Evolutionary conservation across 2,797 vertebrate species (phyloP).

Genomic region (Enteromius treurensis): DNA sequence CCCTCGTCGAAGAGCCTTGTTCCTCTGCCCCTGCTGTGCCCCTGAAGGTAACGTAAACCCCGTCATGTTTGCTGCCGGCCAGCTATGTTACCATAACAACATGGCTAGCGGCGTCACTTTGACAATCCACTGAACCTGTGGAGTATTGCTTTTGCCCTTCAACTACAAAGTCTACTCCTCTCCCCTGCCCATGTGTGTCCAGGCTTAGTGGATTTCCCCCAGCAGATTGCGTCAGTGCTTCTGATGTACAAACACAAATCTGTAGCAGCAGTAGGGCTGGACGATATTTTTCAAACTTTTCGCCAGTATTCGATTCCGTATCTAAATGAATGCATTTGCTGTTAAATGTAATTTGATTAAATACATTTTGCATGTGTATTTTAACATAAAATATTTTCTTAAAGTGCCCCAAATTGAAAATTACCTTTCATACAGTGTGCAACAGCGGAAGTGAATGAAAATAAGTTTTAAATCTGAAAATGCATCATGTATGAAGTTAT

Average conservation of each 20-base stretch:
- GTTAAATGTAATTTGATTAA: not conserved
- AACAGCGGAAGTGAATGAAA: too few species aligned
- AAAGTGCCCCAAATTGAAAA: too few species aligned
- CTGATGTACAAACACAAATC: not conserved
- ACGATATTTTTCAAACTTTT: constrained; percentile 2
- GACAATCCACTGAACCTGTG: constrained; percentile 69
- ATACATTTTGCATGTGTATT: not conserved
- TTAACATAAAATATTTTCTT: not conserved
- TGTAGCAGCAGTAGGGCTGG: constrained; percentile 7
- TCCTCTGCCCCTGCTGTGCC: constrained; percentile 99
- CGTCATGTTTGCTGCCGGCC: constrained; percentile 65
- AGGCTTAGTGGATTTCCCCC: constrained; percentile 70
- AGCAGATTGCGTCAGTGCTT: constrained; percentile 39
- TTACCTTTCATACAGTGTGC: too few species aligned
- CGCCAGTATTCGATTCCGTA: not conserved
- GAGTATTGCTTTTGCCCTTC: constrained; percentile 51
- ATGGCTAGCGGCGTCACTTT: constrained; percentile 67
- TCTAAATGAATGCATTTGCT: not conserved
- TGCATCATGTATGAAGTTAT: too few species aligned
- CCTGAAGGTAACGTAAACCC: constrained; percentile 96
- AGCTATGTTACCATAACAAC: constrained; percentile 68
- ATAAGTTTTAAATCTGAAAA: too few species aligned
- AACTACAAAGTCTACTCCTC: constrained; percentile 44
- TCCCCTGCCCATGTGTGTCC: constrained; percentile 55
- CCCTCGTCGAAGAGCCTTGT: constrained; percentile 96